Evolutionary conservation across 2,113 vertebrate species (phyloP).

Genomic region (Ochotona curzoniae): DNA sequence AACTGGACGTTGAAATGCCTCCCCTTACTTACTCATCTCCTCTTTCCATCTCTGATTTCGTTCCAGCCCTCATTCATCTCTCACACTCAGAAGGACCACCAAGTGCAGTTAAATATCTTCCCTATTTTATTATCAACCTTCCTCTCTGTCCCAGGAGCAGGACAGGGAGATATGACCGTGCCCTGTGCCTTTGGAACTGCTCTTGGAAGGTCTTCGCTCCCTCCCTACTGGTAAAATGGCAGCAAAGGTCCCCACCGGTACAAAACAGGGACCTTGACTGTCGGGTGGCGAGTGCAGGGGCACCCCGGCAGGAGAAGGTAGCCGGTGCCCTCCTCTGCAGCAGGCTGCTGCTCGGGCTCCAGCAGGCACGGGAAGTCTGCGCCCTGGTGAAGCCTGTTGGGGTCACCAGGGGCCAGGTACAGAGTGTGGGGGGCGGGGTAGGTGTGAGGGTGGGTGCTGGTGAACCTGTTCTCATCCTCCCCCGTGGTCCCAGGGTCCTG

Average conservation of each 20-base stretch:
- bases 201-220: not conserved
- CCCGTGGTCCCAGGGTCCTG: fast-evolving
- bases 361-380: not conserved
- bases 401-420: not conserved
- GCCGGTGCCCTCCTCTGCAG: conserved; percentile 14
- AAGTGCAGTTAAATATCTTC: not conserved
- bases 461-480: not conserved
- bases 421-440: not conserved
- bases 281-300: not conserved
- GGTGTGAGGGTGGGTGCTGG: not conserved
- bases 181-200: not conserved
- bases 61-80: too few relatives aligned
- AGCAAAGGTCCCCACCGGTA: conserved; percentile 64
- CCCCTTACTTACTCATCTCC: too few relatives aligned
- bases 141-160: not conserved
- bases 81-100: too few relatives aligned
- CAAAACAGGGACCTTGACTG: conserved; percentile 51
- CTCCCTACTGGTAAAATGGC: conserved; percentile 74
- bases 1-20: too few relatives aligned
- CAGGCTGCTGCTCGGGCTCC: conserved; percentile 45
- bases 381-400: not conserved
- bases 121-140: conserved; percentile 44
- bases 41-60: too few relatives aligned
- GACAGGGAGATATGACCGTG: not conserved
- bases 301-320: conserved; percentile 50